phyloP scores from a whole-genome alignment of 1,140 invertebrate species.

The Macrobrachium rosenbergii region DNA sequence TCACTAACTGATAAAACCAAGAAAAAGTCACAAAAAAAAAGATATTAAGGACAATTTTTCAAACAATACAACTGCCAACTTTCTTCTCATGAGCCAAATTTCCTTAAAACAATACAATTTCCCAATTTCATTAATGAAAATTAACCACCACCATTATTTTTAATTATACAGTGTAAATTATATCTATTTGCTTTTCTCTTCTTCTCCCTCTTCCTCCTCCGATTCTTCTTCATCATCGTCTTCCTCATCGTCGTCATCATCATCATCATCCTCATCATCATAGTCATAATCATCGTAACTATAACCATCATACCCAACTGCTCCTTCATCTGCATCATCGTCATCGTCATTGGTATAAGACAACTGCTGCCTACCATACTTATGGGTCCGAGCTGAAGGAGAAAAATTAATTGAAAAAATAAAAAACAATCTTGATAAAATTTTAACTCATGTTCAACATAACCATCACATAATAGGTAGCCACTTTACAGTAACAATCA shows the following conservation, averaged over 20 bases:
- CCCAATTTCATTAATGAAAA: too few relatives aligned
- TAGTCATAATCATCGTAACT: constrained; percentile 49
- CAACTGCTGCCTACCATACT: constrained; percentile 71
- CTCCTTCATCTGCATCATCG: constrained; percentile 69
- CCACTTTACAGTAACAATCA: too few relatives aligned
- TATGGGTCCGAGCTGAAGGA: constrained; percentile 70
- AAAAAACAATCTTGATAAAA: neutral
- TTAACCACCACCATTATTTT: neutral
- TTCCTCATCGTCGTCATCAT: constrained; percentile 67
- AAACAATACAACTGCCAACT: too few relatives aligned
- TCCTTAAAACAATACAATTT: too few relatives aligned
- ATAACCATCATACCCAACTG: constrained; percentile 61
- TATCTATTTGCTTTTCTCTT: constrained; percentile 19
- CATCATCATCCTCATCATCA: constrained; percentile 61
- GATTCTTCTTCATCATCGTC: constrained; percentile 67
- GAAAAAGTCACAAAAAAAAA: too few relatives aligned
- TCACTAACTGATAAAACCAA: too few relatives aligned
- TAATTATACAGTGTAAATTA: neutral
- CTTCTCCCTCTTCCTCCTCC: constrained; percentile 37
- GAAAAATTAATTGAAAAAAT: neutral
- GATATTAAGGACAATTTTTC: too few relatives aligned
- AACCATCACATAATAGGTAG: neutral
- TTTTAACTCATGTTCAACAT: neutral
- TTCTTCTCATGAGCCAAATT: too few relatives aligned
- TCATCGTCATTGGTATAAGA: constrained; percentile 70